phyloP scores from a whole-genome alignment of 2,888 invertebrate species.

The Dinocampus coccinellae region DNA sequence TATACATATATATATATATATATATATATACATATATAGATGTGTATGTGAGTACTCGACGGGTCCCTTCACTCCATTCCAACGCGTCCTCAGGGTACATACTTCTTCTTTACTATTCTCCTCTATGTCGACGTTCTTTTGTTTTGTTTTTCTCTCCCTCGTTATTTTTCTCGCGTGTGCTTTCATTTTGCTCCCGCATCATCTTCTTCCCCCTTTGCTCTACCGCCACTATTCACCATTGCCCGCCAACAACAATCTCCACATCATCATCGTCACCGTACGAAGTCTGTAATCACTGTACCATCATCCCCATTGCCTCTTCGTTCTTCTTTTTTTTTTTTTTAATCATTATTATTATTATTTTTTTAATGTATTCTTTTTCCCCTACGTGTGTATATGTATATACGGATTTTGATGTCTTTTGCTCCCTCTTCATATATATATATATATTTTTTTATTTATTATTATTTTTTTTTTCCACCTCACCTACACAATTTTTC shows the following conservation, averaged over 20 bases:
- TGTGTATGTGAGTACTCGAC: slow-evolving; percentile 6
- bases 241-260: neutral
- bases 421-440: neutral
- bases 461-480: neutral
- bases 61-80: slow-evolving; percentile 40
- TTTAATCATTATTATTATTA: slow-evolving; percentile 17
- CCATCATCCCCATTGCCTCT: slow-evolving; percentile 50
- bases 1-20: slow-evolving; percentile 29
- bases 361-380: slow-evolving; percentile 1
- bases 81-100: slow-evolving; percentile 18
- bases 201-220: slow-evolving; percentile 37
- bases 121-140: slow-evolving; percentile 41
- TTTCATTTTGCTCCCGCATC: slow-evolving; percentile 43
- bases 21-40: neutral
- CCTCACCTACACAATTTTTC: neutral
- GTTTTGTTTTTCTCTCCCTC: slow-evolving; percentile 37
- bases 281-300: slow-evolving; percentile 60
- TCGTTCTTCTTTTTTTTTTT: slow-evolving; percentile 49
- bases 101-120: slow-evolving; percentile 27
- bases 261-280: slow-evolving; percentile 37
- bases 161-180: slow-evolving; percentile 38
- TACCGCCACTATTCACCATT: neutral
- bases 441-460: slow-evolving; percentile 17
- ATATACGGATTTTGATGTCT: neutral
- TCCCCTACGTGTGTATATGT: neutral